Conservation (phyloP, 1,140 invertebrate genomes). For the Dinothrombium tinctorium region DNA sequence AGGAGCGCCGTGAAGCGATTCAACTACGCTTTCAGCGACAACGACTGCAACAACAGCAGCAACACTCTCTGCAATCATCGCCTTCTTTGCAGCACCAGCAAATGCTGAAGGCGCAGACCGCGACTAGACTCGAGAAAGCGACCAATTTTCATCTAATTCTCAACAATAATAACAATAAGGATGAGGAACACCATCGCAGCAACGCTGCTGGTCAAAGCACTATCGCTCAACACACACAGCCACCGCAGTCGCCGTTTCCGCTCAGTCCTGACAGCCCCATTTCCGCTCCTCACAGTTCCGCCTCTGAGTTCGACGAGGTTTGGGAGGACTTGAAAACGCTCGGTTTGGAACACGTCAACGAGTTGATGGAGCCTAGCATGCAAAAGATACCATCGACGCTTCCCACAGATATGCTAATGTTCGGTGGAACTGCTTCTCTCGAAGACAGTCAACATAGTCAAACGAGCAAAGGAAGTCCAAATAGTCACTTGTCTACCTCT, state of each 20-base stretch:
- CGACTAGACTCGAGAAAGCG: not conserved
- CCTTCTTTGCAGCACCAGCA: not conserved
- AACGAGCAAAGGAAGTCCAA: not conserved
- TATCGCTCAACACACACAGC: not conserved
- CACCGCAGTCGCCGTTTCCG: conserved; percentile 8
- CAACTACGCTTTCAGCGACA: too few relatives aligned
- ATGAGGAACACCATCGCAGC: too few relatives aligned
- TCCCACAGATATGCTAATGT: conserved; percentile 5
- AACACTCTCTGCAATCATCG: not conserved
- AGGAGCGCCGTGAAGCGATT: not conserved
- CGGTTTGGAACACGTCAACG: not conserved
- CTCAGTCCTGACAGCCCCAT: conserved; percentile 10
- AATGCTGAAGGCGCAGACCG: not conserved
- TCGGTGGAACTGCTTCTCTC: not conserved
- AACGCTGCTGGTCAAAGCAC: too few relatives aligned
- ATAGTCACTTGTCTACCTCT: conserved; percentile 12
- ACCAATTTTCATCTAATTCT: not conserved
- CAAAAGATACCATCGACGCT: conserved; percentile 6
- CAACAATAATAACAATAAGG: not conserved
- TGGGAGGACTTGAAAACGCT: conserved; percentile 3
- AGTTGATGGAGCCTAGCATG: not conserved
- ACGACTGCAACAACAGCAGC: conserved; percentile 1
- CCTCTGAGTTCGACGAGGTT: conserved; percentile 9
- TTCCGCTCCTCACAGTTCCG: conserved; percentile 4
- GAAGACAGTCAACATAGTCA: not conserved